Conservation (phyloP, 1,140 invertebrate genomes). For the Aplysia californica region DNA sequence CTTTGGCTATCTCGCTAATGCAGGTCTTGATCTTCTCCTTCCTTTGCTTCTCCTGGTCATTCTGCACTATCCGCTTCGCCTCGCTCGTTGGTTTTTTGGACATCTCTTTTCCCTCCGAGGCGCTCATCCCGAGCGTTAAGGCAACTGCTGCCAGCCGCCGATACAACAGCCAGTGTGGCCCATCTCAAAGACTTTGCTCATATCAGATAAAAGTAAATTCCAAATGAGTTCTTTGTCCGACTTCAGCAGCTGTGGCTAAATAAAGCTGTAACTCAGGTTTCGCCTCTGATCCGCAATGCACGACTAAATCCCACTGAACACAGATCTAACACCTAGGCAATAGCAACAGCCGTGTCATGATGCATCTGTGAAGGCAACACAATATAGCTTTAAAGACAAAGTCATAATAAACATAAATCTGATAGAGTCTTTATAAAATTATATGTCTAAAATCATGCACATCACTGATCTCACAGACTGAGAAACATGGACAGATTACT, state of each 20-base stretch:
- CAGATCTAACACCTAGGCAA: too few species aligned
- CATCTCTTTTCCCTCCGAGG: not conserved
- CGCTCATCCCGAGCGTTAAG: not conserved
- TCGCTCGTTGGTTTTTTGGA: conserved; percentile 21
- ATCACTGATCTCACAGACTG: too few species aligned
- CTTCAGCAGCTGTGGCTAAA: not conserved
- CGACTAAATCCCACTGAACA: too few species aligned
- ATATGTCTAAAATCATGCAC: too few species aligned
- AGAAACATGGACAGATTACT: too few species aligned
- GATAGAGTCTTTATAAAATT: too few species aligned
- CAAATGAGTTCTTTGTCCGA: not conserved
- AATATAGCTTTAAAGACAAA: too few species aligned
- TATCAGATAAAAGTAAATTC: not conserved
- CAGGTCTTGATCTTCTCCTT: conserved; percentile 30
- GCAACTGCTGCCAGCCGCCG: not conserved
- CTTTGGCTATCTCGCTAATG: conserved; percentile 30
- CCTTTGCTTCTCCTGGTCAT: conserved; percentile 29
- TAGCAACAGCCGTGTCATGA: too few species aligned
- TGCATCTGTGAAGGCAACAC: too few species aligned
- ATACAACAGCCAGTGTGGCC: not conserved
- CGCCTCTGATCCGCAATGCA: too few species aligned
- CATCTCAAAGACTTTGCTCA: not conserved
- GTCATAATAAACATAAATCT: too few species aligned
- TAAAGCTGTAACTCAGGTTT: not conserved
- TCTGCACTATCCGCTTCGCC: conserved; percentile 14